Evolutionary conservation across 2,797 vertebrate genomes (phyloP).

Genomic region (Spinus pinus): DNA sequence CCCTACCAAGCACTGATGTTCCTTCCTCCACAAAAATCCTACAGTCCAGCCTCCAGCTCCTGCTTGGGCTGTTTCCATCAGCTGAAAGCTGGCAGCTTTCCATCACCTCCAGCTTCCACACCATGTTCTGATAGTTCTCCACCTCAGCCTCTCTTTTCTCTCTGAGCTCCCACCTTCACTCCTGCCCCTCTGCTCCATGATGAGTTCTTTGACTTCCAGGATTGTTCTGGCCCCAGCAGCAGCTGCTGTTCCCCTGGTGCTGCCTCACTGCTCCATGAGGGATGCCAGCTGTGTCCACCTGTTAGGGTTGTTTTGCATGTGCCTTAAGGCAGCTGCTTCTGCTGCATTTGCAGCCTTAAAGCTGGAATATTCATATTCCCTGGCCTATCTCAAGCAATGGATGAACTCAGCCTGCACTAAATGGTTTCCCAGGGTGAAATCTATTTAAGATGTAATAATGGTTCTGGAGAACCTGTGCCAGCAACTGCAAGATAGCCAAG

Average conservation of each 20-base stretch:
- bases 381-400: neutral
- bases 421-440: neutral
- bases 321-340: neutral
- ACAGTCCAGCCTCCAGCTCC: neutral
- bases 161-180: neutral
- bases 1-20: neutral
- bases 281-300: neutral
- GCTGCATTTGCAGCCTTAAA: neutral
- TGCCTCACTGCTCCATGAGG: neutral
- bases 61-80: neutral
- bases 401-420: neutral
- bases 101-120: neutral
- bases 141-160: neutral
- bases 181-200: neutral
- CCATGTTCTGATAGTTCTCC: neutral
- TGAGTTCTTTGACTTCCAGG: neutral
- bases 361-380: neutral
- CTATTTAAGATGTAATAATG: neutral
- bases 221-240: neutral
- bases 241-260: neutral
- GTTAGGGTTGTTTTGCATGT: neutral
- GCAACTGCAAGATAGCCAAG: neutral
- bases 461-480: neutral
- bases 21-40: neutral
- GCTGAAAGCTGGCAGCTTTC: neutral